Conservation (phyloP, 1,140 invertebrate species). For the Amyelois transitella region DNA sequence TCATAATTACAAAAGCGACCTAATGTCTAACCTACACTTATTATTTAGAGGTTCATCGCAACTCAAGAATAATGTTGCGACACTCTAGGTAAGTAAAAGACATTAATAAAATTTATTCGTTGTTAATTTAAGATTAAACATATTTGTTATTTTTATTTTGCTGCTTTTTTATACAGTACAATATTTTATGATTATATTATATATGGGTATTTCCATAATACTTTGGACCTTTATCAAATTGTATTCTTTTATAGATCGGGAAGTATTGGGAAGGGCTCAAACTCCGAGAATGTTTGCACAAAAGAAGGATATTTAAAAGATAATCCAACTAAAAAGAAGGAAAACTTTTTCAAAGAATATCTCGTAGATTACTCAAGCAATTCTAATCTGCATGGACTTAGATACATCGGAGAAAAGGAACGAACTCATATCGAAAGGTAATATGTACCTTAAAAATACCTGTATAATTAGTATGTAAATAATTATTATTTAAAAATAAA, state of each 20-base stretch:
- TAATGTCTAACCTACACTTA: too few relatives aligned
- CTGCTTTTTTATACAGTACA: neutral
- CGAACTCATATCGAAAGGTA: slow-evolving; percentile 54
- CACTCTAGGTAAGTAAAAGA: neutral
- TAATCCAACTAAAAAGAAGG: slow-evolving; percentile 15
- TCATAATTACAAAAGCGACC: too few relatives aligned
- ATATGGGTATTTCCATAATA: too few relatives aligned
- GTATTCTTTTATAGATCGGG: neutral
- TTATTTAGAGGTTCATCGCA: too few relatives aligned
- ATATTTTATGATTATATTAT: neutral
- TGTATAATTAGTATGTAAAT: neutral
- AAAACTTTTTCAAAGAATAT: slow-evolving; percentile 40
- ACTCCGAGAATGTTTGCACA: neutral
- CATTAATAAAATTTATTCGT: too few relatives aligned
- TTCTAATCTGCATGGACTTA: slow-evolving; percentile 59
- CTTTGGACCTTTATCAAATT: too few relatives aligned
- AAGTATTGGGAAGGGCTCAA: neutral
- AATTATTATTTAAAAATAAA: neutral
- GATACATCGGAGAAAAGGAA: slow-evolving; percentile 60
- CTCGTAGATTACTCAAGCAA: slow-evolving; percentile 50
- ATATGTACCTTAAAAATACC: neutral
- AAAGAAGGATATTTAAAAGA: neutral
- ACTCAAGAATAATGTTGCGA: neutral
- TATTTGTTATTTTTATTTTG: neutral
- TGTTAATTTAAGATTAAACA: too few relatives aligned